phyloP scores from a whole-genome alignment of 2,888 invertebrate genomes.

The Acrocyrtus sp. region DNA sequence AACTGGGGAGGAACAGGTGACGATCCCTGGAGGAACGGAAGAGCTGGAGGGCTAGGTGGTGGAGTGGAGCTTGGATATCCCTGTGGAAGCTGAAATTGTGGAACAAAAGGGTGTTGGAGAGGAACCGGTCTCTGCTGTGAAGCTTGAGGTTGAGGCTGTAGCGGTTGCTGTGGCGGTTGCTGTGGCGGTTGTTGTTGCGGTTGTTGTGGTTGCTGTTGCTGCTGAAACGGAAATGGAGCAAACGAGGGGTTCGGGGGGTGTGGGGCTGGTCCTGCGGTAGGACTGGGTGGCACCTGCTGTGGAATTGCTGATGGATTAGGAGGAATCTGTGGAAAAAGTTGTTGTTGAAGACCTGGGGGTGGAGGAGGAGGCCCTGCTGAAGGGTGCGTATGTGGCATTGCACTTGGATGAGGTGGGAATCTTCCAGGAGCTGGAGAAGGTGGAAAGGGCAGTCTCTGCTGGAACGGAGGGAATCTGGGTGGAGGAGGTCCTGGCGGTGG shows the following conservation, averaged over 20 bases:
- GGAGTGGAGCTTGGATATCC: conserved; percentile 20
- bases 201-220: not conserved
- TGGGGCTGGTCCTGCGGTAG: conserved; percentile 9
- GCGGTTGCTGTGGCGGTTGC: conserved; percentile 11
- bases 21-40: not conserved
- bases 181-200: not conserved
- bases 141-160: conserved; percentile 10
- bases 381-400: conserved; percentile 12
- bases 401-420: conserved; percentile 24
- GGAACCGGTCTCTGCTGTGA: conserved; percentile 9
- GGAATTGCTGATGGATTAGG: conserved; percentile 2
- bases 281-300: not conserved
- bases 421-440: conserved; percentile 22
- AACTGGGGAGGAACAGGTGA: not conserved
- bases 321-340: not conserved
- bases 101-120: conserved; percentile 29
- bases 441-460: conserved; percentile 24
- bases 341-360: not conserved
- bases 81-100: conserved; percentile 26
- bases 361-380: conserved; percentile 18
- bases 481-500: conserved; percentile 31
- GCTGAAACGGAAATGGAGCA: conserved; percentile 2
- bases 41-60: too few relatives aligned
- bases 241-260: not conserved
- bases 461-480: conserved; percentile 21